Base-by-base conservation (phyloP, 2,888 invertebrate species). In the Trimorus sp. region DNA sequence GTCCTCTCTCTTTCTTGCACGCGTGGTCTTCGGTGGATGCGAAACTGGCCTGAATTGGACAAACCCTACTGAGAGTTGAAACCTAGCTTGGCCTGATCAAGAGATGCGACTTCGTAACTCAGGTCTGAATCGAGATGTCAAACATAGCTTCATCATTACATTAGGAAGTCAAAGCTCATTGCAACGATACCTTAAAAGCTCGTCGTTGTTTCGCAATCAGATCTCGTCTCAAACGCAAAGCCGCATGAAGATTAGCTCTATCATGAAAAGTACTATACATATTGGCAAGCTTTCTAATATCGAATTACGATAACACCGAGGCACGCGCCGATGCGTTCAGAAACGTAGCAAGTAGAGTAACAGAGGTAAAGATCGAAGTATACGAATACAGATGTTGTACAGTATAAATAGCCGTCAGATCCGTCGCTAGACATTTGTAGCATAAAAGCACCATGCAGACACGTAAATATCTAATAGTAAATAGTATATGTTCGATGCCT, bases 251-350 rank as follows among this genome's bases (percentile, higher is more conserved):
- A 83, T 80, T 62, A 80, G 82, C 79, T 85, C 79, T 83, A 83
- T 81, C 78, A 79, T 84, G 71, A 70, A 82, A 82, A 73, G 53
- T 79, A 79, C 83, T 83, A 83, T 76, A 83, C 83, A 88, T 87
- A 90, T 85, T 89, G 87, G 87, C 90, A 89, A 89, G 90, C 90
- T 89, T 68, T 85, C 89, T 90, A 89, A 89, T 88, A 90, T 88
- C 86, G 88, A 89, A 36, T 79, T 70, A 70, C 79, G 88, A 87
- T 85, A 84, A 89, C 87, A 88, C 84, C 86, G 88, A 89, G 85
- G 86, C 87, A 87, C 83, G 84, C 86, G 84, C 83, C 86, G 85
- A 87, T 84, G 81, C 85, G 85, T 84, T 86, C 82, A 85, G 79
- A 83, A 76, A 76, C 81, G 77, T 85, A 84, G 81, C 81, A 82